phyloP scores from a whole-genome alignment of 2,888 invertebrate genomes.

The Agriopis marginaria region DNA sequence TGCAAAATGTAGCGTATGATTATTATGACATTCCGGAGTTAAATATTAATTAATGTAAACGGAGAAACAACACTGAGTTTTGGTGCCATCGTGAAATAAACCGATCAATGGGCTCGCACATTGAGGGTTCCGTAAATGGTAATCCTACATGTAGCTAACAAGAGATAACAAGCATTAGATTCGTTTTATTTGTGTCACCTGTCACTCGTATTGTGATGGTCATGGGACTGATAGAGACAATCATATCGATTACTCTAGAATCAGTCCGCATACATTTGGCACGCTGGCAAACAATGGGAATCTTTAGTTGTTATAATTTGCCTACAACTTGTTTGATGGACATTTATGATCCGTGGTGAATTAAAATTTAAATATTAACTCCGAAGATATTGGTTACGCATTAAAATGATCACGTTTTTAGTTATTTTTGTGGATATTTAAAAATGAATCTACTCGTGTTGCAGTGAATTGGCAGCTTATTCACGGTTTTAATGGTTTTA shows the following conservation, averaged over 20 bases:
- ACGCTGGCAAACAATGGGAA: neutral
- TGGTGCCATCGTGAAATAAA: too few species aligned
- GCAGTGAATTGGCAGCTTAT: neutral
- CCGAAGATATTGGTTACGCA: constrained; percentile 12
- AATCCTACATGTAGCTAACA: too few species aligned
- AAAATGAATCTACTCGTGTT: constrained; percentile 6
- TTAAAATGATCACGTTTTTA: constrained; percentile 6
- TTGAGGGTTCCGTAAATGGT: too few species aligned
- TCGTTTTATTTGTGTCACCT: too few species aligned
- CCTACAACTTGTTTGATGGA: neutral
- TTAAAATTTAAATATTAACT: constrained; percentile 17
- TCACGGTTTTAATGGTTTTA: constrained; percentile 1
- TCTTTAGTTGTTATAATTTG: neutral
- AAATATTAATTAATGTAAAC: too few species aligned
- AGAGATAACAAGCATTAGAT: too few species aligned
- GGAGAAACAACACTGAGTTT: too few species aligned
- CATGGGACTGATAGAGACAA: neutral
- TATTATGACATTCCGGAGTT: too few species aligned
- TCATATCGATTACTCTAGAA: neutral
- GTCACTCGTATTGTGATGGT: too few species aligned
- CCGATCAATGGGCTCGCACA: too few species aligned
- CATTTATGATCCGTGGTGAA: constrained; percentile 4
- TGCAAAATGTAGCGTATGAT: too few species aligned
- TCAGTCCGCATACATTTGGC: neutral
- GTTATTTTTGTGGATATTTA: neutral